Evolutionary conservation across 2,113 vertebrate species (phyloP).

Genomic region (Catharus bicknelli): DNA sequence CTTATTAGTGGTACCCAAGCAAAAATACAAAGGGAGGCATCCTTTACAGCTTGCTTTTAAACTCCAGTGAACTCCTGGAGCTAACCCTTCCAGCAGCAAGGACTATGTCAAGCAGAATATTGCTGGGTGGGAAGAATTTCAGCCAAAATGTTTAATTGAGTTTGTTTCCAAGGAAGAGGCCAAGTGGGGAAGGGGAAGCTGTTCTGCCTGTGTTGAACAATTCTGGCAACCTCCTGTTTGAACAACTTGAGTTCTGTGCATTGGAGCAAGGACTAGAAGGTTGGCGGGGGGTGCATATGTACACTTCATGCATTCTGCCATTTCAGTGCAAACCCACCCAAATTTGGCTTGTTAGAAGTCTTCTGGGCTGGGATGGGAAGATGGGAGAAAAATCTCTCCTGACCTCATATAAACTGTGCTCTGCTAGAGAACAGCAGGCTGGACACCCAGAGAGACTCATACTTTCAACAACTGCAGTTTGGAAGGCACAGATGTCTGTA

Average conservation of each 20-base stretch:
- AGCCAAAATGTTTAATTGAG: slow-evolving; percentile 48
- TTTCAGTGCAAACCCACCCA: slow-evolving; percentile 43
- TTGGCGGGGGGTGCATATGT: background rate
- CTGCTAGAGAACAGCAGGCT: background rate
- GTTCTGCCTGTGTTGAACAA: background rate
- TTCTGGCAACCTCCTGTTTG: background rate
- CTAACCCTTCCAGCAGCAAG: background rate
- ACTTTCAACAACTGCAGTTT: background rate
- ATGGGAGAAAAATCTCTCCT: background rate
- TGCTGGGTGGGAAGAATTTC: slow-evolving; percentile 24
- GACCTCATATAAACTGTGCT: slow-evolving; percentile 52
- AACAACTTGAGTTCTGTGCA: background rate
- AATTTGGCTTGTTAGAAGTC: slow-evolving; percentile 41
- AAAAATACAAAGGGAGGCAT: background rate
- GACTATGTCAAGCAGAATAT: slow-evolving; percentile 37
- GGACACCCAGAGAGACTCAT: slow-evolving; percentile 17
- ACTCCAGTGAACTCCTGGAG: background rate
- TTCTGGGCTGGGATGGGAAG: background rate
- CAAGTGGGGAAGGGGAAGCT: slow-evolving; percentile 37
- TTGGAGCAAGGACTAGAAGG: background rate
- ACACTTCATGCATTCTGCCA: background rate
- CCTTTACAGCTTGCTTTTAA: background rate
- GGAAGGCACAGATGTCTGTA: background rate
- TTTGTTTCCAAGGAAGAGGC: slow-evolving; percentile 53
- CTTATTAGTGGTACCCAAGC: background rate